Base-by-base conservation (phyloP, 1,140 invertebrate species). In the Caenorhabditis brenneri region DNA sequence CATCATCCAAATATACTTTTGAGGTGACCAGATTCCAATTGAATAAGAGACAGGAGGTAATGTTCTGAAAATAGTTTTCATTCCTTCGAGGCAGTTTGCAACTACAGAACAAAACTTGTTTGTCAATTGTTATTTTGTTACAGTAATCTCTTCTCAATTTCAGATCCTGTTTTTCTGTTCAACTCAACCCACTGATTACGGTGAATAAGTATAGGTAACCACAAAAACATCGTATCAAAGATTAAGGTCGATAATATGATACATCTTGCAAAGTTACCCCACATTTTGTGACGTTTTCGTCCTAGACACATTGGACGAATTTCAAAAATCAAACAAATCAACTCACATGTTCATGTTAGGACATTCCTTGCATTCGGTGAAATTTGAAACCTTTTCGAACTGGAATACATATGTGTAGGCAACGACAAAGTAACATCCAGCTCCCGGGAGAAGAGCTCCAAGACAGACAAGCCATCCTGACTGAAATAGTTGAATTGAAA, bases 1-100 rank as follows among this genome's bases (percentile, higher is more conserved):
- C 39, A 90, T 51, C 60, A 90, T 82, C 89, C 89, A 90, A 69
- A 90, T 84, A 55, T 82, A 90, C 60, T 88, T 88, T 80, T 90
- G 89, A n/a, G 89, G 89, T 33, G 91, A 74, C 89, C 89, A 90
- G 15, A 90, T 87, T 24, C 89, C 89, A 49, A 89, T 89, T 16
- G 84, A 82, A 42, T 90, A 90, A 27, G 85, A 87, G 12, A 90
- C 88, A 16, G 89, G 89, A 24, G 89, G 89, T 42, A 89, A 84
- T 15, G 85, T 65, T 78, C 88, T 89, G 79, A 46, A 88, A 87
- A 19, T 0, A 36, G 2, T 49, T 79, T 22, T 39, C 4, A 53
- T 27, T 53, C 27, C n/a, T 36, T 80, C 46, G 31, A 24, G 3
- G 0, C 29, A 16, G 16, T n/a, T n/a, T n/a, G n/a, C n/a, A n/a